Base-by-base conservation (phyloP, 2,888 invertebrate genomes). In the Synanthedon vespiformis region DNA sequence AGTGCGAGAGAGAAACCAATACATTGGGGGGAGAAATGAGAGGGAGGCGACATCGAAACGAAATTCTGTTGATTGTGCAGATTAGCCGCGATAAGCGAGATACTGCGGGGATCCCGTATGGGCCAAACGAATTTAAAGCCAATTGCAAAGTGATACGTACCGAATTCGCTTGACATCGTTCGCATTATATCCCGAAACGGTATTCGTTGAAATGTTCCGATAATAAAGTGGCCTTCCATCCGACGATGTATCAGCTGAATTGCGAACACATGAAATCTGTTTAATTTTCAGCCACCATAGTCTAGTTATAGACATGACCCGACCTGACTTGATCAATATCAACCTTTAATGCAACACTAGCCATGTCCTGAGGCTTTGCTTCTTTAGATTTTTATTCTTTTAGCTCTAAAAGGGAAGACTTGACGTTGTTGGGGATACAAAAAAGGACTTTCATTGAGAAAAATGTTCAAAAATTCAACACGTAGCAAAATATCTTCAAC, bases 51-150 rank as follows among this genome's bases (percentile, higher is more conserved):
- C 13, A 44, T 44, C 13, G 48, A 22, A 22, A 48, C 48, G 48
- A 48, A 48, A 48, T 48, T 48, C 48, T 48, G 48, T 48, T 48
- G 48, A 48, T 48, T 48, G 48, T 48, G 48, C 48, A 22, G 48
- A 48, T 48, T 48, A 48, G 48, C 48, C 48, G 48, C 48, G 48
- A 48, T 22, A 22, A 48, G 16, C 22, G 22, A 16, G 48, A 48
- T 48, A 48, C 48, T 48, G 48, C 48, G 12, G 48, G 16, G 13
- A 48, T n/a, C 48, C 12, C 12, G 14, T 10, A 13, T 22, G 2
- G 18, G 22, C 5, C 48, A 48, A 16, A 4, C 48, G 48, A 48
- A 48, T 48, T 1, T 16, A 16, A 48, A 16, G 12, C 48, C 48
- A 48, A 18, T 16, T 4, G 10, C 48, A 8, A 1, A 44, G 14